Evolutionary conservation across 2,888 invertebrate genomes (phyloP), one percentile per base, ranked within the genome.

Genomic region (Oscheius sp.): DNA sequence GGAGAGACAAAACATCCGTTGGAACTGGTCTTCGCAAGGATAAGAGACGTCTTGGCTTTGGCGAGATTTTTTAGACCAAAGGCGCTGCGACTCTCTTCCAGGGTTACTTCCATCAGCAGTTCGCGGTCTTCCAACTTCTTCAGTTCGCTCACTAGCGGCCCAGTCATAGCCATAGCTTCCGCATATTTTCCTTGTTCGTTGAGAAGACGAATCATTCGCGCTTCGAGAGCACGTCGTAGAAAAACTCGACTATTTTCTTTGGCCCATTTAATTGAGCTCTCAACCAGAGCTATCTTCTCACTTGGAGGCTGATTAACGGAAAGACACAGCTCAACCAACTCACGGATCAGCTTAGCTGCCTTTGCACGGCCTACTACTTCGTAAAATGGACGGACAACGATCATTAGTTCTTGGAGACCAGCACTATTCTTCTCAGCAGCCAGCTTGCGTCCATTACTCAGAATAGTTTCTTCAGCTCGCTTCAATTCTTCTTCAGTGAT

Each of bases 91-190:
- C 96, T 96, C 89, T 99, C 98, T 83, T 98, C 90, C 79, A 99
- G 90, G 85, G 97, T 94, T 12, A 98, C 97, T 89, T 99, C 98
- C 0, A 99, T 97, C 77, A 99, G 89, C 75, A 99, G 90, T 88
- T 97, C 96, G 89, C 98, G 98, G 88, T 98, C 98, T 89, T 98
- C 98, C 87, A 99, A 67, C 88, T 98, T 97, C 89, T 99, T 99
- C 76, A 99, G 90, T 89, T 99, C 98, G 85, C 92, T 92, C 67
- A 97, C 90, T 70, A 98, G 90, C 69, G 92, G 92, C 5, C 69
- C 68, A 10, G 84, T 83, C 34, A 88, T 76, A 33, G 79, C 78
- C 34, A 89, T 80, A 12, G 87, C 85, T 8, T 86, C 78, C 10
- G 71, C 71, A 66, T 79, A 86, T 33, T 78, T 69, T 8, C 80